Conservation (phyloP, 2,888 invertebrate species). For the Scotopteryx bipunctaria region DNA sequence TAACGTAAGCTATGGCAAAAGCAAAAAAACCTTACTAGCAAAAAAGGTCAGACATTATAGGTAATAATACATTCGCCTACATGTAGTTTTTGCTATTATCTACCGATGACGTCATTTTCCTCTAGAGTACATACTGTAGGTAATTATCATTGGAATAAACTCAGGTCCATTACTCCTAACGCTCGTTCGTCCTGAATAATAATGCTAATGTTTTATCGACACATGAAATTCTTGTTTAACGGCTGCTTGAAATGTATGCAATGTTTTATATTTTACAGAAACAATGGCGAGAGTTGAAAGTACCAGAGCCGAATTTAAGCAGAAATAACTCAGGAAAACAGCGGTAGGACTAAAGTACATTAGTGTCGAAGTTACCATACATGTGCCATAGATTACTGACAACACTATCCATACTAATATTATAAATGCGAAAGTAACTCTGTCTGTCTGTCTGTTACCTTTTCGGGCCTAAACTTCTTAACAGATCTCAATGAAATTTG, state of each 20-base stretch:
- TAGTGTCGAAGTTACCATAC: conserved; percentile 3
- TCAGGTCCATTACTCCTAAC: no score
- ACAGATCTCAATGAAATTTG: no score
- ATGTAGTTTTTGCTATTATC: background rate
- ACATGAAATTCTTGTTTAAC: no score
- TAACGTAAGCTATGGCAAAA: background rate
- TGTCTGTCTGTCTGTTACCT: no score
- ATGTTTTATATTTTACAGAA: conserved; percentile 53
- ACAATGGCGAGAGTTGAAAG: conserved; percentile 76
- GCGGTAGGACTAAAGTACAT: conserved; percentile 2
- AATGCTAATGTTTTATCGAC: no score
- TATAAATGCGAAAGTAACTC: no score
- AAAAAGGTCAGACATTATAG: background rate
- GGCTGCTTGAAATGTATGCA: no score
- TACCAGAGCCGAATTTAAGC: conserved; percentile 61
- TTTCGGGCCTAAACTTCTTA: no score
- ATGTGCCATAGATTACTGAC: conserved; percentile 32
- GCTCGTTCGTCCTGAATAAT: no score
- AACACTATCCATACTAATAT: background rate
- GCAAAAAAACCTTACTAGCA: background rate
- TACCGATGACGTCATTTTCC: background rate
- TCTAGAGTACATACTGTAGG: background rate
- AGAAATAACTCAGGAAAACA: conserved; percentile 27
- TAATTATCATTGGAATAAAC: no score
- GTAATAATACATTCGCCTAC: background rate